Base-by-base conservation (phyloP, 2,113 vertebrate genomes). In the Argyrosomus japonicus region DNA sequence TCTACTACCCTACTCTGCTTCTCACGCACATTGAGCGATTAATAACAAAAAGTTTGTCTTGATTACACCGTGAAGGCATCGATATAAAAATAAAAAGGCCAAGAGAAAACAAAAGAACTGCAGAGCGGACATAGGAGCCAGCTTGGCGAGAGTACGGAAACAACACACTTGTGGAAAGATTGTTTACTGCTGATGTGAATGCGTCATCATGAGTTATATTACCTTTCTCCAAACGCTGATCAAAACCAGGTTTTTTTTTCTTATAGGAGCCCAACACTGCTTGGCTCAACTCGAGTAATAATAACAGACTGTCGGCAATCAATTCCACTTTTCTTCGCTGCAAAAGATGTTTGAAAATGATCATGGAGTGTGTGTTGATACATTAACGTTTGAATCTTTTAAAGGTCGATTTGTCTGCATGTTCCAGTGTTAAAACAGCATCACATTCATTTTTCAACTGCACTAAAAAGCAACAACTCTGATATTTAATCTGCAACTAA, bases 1-100 rank as follows among this genome's bases (percentile, higher is more conserved):
- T 80, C 48, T 70, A 61, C n/a, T 5, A 1, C 29, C 29, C n/a
- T 56, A 81, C 13, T 15, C 21, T 58, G 62, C 50, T 75, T 58
- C 61, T 67, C 4, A 5, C 29, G 14, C 54, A 64, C 18, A 32
- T 50, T 53, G 8, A 63, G 14, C 51, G 21, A 5, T 4, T 67
- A 3, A 73, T 57, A 51, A 19, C 21, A 2, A 72, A 60, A 57
- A 21, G n/a, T 43, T 23, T 6, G 45, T 58, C 18, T 23, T 40
- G 7, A 60, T 48, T 43, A 63, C 36, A 73, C 50, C 21, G 48
- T 21, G 25, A 90, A 83, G 85, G 84, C 81, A 85, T 32, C 7
- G n/a, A 7, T 12, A 67, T 23, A 47, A 65, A 36, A 40, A 40
- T 36, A 47, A 48, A 67, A 85, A 74, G 69, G 82, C 74, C 1